Conservation (phyloP, 2,797 vertebrate genomes). For the Syndactyla subalaris region DNA sequence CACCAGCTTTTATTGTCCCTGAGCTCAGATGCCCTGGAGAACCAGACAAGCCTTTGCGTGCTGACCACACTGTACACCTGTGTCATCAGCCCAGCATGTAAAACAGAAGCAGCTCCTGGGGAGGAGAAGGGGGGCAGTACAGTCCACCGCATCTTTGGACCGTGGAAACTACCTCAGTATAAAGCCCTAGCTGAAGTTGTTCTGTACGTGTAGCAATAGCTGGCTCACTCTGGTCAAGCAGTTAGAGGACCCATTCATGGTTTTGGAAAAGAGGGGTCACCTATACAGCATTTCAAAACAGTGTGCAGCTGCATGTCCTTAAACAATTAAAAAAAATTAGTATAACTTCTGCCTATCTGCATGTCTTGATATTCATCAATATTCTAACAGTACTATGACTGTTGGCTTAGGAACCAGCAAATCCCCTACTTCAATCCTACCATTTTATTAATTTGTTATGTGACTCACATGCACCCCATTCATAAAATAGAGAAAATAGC, state of each 20-base stretch:
- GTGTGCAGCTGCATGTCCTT: background rate
- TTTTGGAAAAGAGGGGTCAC: background rate
- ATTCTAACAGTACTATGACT: background rate
- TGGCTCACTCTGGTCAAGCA: background rate
- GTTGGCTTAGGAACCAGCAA: background rate
- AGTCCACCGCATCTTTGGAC: fast-evolving
- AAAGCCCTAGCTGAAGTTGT: background rate
- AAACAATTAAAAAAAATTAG: background rate
- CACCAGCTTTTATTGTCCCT: fast-evolving
- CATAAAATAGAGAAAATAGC: background rate
- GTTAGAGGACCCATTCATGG: fast-evolving
- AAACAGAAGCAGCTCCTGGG: background rate
- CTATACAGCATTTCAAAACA: background rate
- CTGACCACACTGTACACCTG: background rate
- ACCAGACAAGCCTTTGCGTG: fast-evolving
- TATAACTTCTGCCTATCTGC: background rate
- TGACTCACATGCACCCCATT: background rate
- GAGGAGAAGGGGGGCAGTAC: background rate
- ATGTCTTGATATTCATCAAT: background rate
- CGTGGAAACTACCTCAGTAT: background rate
- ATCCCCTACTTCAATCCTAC: background rate
- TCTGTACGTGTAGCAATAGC: background rate
- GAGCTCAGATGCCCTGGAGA: background rate
- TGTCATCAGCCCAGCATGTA: background rate
- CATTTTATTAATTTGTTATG: background rate